Percentiles rank a stretch among this genome's conserved stretches.
Conservation (phyloP, 2,113 vertebrate species). For the Cavia porcellus region DNA sequence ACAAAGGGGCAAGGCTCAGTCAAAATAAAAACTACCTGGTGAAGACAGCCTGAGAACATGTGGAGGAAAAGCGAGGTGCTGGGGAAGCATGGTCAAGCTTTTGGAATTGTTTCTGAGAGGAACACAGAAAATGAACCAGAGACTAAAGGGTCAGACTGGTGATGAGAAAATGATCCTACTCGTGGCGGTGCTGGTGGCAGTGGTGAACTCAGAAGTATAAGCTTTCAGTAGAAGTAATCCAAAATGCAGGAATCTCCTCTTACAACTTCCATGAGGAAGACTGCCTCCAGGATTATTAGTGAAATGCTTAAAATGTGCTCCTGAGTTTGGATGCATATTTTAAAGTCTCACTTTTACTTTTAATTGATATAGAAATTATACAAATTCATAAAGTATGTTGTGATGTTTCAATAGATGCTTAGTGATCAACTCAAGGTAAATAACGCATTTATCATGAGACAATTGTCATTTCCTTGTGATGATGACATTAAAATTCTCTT, state of each 20-base stretch:
- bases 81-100: background rate
- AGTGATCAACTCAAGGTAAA: background rate
- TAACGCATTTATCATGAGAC: background rate
- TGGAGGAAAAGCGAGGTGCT: background rate
- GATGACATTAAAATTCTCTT: background rate
- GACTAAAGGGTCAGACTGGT: background rate
- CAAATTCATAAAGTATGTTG: background rate
- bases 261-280: background rate
- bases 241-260: background rate
- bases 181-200: background rate
- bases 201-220: background rate
- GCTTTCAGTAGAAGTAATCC: background rate
- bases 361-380: background rate
- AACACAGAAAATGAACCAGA: too few species aligned
- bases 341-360: background rate
- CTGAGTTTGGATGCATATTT: constrained; percentile 4
- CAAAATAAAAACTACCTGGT: background rate
- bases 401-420: background rate
- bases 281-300: background rate
- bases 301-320: background rate
- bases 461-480: background rate
- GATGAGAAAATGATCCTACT: background rate
- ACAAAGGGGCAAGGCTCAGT: too few species aligned
- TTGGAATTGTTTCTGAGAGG: background rate
- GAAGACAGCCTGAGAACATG: background rate